Base-by-base conservation (phyloP, 2,888 invertebrate genomes). In the Nipponacmea schrenckii region DNA sequence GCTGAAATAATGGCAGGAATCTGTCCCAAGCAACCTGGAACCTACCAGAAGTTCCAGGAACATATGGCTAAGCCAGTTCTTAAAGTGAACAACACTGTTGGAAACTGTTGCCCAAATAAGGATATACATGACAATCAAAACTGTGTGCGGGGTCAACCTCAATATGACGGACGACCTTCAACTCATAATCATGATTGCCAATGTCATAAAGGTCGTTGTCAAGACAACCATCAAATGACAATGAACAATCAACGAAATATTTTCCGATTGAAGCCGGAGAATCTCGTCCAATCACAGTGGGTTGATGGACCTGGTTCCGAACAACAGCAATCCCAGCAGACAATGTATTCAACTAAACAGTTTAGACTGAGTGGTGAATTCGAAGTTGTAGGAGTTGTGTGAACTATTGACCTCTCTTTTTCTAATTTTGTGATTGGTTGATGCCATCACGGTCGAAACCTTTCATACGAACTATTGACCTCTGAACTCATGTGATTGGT, bases 341-440 rank as follows among this genome's bases (percentile, higher is more conserved):
- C 81, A 70, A 79, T 81, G 56, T 70, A 78, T 1, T 74, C 72
- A 14, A 71, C 78, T 10, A 79, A 80, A 67, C 79, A 83, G 67
- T 81, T 83, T 68, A 80, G 80, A 24, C 77, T 81, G 64, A 80
- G 82, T 69, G 83, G 82, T 45, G 84, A 84, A 66, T 85, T 81
- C 77, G 81, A 84, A 77, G 81, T 84, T 62, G 83, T 84, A 64
- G 84, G 84, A 10, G 83, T 84, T 20, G 80, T 84, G 31, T 84
- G 69, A 79, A 26, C 39, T 39, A 31, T 39, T 39, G 39, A 39
- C 39, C 39, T 39, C 39, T 39, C 5, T 39, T n/a, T n/a, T 39
- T 39, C 39, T 8, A 10, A 39, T 5, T 7, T 1, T 39, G 39
- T 39, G 39, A 39, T 5, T 39, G 39, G 39, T 39, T 39, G 1